Percentiles rank a stretch among this genome's conserved stretches.
These are phyloP conservation scores for Drosophila testacea DNA, from an alignment of 2,888 invertebrate species.

Conservation along the genomic window DNA sequence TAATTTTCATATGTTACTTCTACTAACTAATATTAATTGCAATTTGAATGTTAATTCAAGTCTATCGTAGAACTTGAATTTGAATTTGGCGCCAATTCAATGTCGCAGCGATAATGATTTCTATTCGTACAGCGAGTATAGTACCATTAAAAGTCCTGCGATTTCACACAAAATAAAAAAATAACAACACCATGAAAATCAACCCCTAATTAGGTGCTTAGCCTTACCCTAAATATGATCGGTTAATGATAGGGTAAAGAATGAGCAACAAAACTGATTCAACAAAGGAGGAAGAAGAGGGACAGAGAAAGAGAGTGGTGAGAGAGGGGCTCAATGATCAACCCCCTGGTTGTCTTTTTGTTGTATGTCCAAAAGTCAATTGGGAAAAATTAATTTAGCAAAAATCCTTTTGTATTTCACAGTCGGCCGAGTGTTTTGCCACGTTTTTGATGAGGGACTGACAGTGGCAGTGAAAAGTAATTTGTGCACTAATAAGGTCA, in stretches of 20 bases:
- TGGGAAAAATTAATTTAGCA: conserved; percentile 80
- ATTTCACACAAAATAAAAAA: conserved; percentile 57
- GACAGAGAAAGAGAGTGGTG: background rate
- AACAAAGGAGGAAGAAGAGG: background rate
- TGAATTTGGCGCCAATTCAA: conserved; percentile 52
- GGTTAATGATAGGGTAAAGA: conserved; percentile 73
- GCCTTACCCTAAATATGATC: conserved; percentile 75
- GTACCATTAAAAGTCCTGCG: conserved; percentile 14
- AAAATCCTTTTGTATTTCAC: conserved; percentile 67
- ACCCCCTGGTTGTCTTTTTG: conserved; percentile 61
- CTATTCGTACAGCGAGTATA: conserved; percentile 8
- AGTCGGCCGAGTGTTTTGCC: conserved; percentile 73
- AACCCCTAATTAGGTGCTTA: conserved; percentile 74
- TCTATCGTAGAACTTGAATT: conserved; percentile 17
- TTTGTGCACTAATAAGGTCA: conserved; percentile 76
- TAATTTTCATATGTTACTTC: conserved; percentile 58
- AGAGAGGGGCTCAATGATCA: conserved; percentile 20
- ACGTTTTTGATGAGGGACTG: conserved; percentile 81
- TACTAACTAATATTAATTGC: conserved; percentile 62
- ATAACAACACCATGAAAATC: conserved; percentile 55
- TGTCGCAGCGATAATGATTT: conserved; percentile 45
- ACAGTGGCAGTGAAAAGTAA: conserved; percentile 81
- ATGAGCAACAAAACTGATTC: conserved; percentile 22
- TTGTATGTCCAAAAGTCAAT: conserved; percentile 71
- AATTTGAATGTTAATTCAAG: conserved; percentile 68